Evolutionary conservation across 2,113 vertebrate species (phyloP), one percentile per base, ranked within the genome.

Genomic region (Chloropsis cyanopogon): DNA sequence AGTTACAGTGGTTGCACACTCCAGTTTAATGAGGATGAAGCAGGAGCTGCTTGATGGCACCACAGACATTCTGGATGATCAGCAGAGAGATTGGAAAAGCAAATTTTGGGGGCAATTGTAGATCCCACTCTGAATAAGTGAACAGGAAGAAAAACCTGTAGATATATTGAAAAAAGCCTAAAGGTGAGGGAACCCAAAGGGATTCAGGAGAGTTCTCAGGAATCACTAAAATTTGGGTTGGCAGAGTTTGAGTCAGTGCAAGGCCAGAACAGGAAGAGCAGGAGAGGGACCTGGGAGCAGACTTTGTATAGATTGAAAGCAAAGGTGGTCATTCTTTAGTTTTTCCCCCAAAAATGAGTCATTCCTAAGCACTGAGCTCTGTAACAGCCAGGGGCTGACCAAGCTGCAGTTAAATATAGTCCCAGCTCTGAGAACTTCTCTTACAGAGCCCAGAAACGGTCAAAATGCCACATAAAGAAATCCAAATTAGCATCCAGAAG

Each of bases 1-100:
- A 10, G 2, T 11, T 10, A 9, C 6, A 7, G 41, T 9, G 8
- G n/a, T 2, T 35, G 65, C 12, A 18, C 16, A 1, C 10, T 8
- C 18, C 57, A 49, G 11, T 12, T 54, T 6, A 63, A 57, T 0
- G 2, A 69, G 69, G 37, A n/a, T 3, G 15, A 57, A 83, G 31
- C 66, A 83, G 77, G 2, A 81, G 20, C 29, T 31, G 54, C 16
- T 28, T 1, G 4, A 7, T 72, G 50, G 4, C 60, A 29, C 39
- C 3, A 1, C 41, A 60, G 44, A 20, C 42, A 24, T 35, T 35
- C 25, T 41, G 24, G 28, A 57, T 18, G 35, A 24, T 20, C 60
- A 86, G 59, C 1, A 1, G 35, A 41, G 8, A 72, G 26, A 53
- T 5, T 54, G 42, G 19, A 44, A 57, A 87, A 63, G 61, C 11